A percentile compares a stretch with the other conserved stretches of the same genome.
These are phyloP conservation scores for Lipophrys pholis DNA, from an alignment of 2,113 vertebrate genomes.

Conservation along the genomic window DNA sequence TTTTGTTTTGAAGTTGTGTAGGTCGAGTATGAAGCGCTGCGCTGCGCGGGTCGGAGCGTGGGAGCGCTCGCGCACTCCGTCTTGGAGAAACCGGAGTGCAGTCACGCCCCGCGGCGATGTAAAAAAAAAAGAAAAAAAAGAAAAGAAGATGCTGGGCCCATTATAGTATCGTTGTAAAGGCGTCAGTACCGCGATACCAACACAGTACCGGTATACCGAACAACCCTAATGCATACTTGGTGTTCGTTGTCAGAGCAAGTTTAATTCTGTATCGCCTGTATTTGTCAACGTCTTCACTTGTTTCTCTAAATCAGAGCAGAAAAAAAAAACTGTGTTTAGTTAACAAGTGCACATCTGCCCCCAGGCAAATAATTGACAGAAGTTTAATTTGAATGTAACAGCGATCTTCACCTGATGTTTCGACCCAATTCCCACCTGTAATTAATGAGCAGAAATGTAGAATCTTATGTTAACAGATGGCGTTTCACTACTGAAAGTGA, in stretches of 20 bases:
- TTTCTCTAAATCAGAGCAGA: constrained; percentile 33
- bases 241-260: constrained; percentile 4
- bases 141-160: too few relatives aligned
- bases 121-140: too few relatives aligned
- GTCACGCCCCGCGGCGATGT: too few relatives aligned
- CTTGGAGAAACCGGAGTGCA: too few relatives aligned
- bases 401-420: constrained; percentile 58
- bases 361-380: constrained; percentile 48
- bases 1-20: too few relatives aligned
- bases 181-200: too few relatives aligned
- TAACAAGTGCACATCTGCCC: constrained; percentile 39
- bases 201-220: too few relatives aligned
- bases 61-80: too few relatives aligned
- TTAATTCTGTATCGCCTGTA: constrained; percentile 24
- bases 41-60: too few relatives aligned
- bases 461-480: constrained; percentile 54
- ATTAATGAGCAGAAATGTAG: constrained; percentile 60
- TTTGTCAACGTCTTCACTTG: constrained; percentile 14
- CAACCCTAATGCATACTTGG: too few relatives aligned
- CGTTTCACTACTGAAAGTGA: constrained; percentile 52
- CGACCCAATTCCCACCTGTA: constrained; percentile 53
- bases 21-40: too few relatives aligned
- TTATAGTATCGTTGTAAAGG: too few relatives aligned
- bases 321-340: constrained; percentile 39
- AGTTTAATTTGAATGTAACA: constrained; percentile 53